Percentiles rank a stretch among this genome's conserved stretches.
phyloP scores from a whole-genome alignment of 1,140 invertebrate species.

The Temnothorax curvispinosus region DNA sequence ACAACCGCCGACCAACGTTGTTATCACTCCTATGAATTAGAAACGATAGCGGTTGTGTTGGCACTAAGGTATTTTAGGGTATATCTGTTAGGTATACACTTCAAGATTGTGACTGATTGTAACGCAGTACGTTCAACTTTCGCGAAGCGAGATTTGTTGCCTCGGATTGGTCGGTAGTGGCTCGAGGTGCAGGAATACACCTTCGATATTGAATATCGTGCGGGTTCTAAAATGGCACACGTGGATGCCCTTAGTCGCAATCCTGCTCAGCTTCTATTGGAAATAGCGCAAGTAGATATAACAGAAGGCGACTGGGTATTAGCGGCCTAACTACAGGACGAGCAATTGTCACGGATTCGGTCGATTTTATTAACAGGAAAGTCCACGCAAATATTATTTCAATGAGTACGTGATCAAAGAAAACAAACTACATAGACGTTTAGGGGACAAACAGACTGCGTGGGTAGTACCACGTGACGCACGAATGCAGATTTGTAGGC shows the following conservation, averaged over 20 bases:
- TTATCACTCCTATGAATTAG: constrained; percentile 28
- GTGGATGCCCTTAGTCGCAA: constrained; percentile 4
- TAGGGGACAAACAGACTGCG: fast-evolving
- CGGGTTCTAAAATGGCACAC: not conserved
- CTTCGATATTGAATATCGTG: not conserved
- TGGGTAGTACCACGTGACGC: not conserved
- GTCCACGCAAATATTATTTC: not conserved
- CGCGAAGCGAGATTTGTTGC: not conserved
- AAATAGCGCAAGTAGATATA: not conserved
- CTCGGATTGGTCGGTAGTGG: constrained; percentile 16
- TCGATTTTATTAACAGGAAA: not conserved
- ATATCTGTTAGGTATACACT: not conserved
- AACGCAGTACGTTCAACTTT: not conserved
- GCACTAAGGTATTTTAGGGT: not conserved
- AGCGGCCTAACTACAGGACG: not conserved
- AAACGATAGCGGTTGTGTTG: not conserved
- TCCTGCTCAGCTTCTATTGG: fast-evolving
- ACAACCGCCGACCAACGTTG: not conserved
- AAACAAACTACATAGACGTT: not conserved
- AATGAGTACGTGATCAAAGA: not conserved
- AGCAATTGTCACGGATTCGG: not conserved
- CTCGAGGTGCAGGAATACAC: constrained; percentile 6
- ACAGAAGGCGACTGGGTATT: constrained; percentile 11
- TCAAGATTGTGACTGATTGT: constrained; percentile 19
- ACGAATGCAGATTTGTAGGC: not conserved